A percentile compares a stretch with the other conserved stretches of the same genome.
phyloP scores from a whole-genome alignment of 2,888 invertebrate genomes.

The Cyrtodaria siliqua region DNA sequence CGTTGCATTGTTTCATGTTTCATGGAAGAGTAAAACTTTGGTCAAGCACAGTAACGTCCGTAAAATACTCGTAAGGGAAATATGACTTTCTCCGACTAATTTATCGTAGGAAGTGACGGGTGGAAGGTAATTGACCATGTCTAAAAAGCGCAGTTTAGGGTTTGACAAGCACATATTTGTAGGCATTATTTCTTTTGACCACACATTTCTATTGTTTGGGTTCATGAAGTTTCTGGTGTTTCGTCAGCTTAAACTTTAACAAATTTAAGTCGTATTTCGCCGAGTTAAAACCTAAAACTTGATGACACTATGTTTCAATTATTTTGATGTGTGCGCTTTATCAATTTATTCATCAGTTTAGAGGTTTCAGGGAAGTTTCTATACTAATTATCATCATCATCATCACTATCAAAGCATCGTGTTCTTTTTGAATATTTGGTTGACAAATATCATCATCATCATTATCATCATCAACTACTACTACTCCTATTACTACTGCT shows the following conservation, averaged over 20 bases:
- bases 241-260: slow-evolving; percentile 30
- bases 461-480: neutral
- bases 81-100: slow-evolving; percentile 47
- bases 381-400: neutral
- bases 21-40: neutral
- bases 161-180: slow-evolving; percentile 18
- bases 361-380: neutral
- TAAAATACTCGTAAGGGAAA: slow-evolving; percentile 30
- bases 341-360: neutral
- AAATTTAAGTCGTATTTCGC: slow-evolving; percentile 58
- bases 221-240: slow-evolving; percentile 27
- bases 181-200: slow-evolving; percentile 34
- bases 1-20: slow-evolving; percentile 15
- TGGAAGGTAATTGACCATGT: slow-evolving; percentile 47
- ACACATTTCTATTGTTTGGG: slow-evolving; percentile 12
- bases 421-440: neutral
- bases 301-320: slow-evolving; percentile 11
- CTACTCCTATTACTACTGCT: neutral
- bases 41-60: neutral
- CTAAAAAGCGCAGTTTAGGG: slow-evolving; percentile 18
- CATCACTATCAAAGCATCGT: neutral
- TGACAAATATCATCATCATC: neutral
- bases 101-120: slow-evolving; percentile 45
- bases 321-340: neutral
- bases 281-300: slow-evolving; percentile 49